phyloP scores from a whole-genome alignment of 2,113 vertebrate genomes.

The Gallinago jamesoni region DNA sequence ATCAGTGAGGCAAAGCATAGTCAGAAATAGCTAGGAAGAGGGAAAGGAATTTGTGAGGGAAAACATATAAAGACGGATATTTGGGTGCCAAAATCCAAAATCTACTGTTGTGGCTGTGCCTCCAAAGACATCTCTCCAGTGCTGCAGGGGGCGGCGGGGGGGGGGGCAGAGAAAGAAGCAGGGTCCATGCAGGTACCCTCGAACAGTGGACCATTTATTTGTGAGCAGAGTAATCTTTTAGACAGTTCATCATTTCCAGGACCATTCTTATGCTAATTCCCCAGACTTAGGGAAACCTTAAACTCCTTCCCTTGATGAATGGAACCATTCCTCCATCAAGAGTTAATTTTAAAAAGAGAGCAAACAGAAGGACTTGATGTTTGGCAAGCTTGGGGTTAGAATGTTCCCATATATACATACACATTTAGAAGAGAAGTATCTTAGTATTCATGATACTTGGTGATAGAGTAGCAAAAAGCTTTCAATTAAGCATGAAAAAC shows the following conservation, averaged over 20 bases:
- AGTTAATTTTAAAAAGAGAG: conserved; percentile 73
- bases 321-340: conserved; percentile 43
- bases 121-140: background rate
- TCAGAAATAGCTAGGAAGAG: background rate
- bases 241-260: conserved; percentile 52
- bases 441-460: conserved; percentile 69
- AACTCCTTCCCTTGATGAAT: conserved; percentile 43
- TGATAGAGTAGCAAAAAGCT: conserved; percentile 49
- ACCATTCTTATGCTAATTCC: conserved; percentile 54
- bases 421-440: conserved; percentile 58
- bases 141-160: background rate
- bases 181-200: background rate
- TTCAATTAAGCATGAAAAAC: conserved; percentile 59
- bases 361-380: conserved; percentile 58
- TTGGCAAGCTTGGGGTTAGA: conserved; percentile 67
- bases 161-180: background rate
- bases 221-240: conserved; percentile 30
- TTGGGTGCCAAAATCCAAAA: background rate
- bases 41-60: background rate
- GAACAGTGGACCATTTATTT: conserved; percentile 9
- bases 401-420: conserved; percentile 67
- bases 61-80: background rate
- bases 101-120: background rate
- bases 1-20: background rate
- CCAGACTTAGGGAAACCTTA: conserved; percentile 15